Conservation (phyloP, 2,113 vertebrate species). For the Potamarius usumacintae region DNA sequence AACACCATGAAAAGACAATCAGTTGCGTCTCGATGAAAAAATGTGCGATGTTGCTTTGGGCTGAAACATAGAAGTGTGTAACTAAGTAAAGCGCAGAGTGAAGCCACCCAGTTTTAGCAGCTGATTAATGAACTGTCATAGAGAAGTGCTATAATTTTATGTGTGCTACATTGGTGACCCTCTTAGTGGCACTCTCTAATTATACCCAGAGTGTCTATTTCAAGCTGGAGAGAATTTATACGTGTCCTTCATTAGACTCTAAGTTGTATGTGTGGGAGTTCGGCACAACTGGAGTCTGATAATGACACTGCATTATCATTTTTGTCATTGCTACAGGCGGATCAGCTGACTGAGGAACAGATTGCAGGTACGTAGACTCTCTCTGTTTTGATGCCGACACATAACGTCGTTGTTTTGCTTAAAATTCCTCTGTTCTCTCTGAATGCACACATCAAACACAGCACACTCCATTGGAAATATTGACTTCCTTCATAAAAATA, state of each 20-base stretch:
- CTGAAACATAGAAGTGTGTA: constrained; percentile 34
- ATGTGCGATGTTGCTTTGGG: neutral
- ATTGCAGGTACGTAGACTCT: constrained; percentile 81
- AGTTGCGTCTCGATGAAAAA: neutral
- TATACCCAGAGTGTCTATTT: constrained; percentile 74
- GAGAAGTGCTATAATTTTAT: constrained; percentile 61
- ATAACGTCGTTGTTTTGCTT: neutral
- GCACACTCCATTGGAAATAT: neutral
- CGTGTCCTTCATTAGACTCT: constrained; percentile 71
- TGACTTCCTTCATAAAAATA: neutral
- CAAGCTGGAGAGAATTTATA: constrained; percentile 71
- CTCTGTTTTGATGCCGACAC: neutral
- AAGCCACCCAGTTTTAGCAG: constrained; percentile 44
- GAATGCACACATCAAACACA: neutral
- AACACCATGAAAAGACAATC: neutral
- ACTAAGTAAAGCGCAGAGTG: constrained; percentile 4
- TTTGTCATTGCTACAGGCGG: constrained; percentile 72
- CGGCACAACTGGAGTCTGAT: constrained; percentile 39
- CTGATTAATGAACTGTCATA: constrained; percentile 55
- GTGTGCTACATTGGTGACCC: constrained; percentile 77
- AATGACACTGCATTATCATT: constrained; percentile 36
- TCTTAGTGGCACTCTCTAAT: constrained; percentile 73
- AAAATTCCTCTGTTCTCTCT: neutral
- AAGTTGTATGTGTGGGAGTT: constrained; percentile 64
- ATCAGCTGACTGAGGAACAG: constrained; percentile 90